Conservation (phyloP, 1,140 invertebrate genomes). For the Drosophila rufa region DNA sequence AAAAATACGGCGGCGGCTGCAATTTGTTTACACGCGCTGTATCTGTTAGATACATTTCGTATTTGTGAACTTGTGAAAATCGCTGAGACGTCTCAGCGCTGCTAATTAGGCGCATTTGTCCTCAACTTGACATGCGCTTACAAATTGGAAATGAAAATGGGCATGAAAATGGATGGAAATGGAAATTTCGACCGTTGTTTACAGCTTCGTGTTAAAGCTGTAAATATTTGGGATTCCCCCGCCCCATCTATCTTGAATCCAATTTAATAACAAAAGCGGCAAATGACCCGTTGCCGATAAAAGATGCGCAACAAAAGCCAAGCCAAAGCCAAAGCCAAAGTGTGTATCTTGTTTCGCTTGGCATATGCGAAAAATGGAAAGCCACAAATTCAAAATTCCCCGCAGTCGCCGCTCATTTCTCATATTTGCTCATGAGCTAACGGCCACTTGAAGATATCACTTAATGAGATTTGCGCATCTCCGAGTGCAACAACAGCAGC, state of each 20-base stretch:
- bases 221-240: slow-evolving; percentile 63
- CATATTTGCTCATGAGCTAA: slow-evolving; percentile 68
- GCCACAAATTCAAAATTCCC: slow-evolving; percentile 51
- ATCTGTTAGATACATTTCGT: slow-evolving; percentile 76
- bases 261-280: slow-evolving; percentile 75
- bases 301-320: slow-evolving; percentile 47
- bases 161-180: slow-evolving; percentile 48
- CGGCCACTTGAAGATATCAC: slow-evolving; percentile 83
- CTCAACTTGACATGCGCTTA: slow-evolving; percentile 68
- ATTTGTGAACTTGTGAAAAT: slow-evolving; percentile 82
- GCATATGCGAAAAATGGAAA: slow-evolving; percentile 58
- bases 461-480: slow-evolving; percentile 84
- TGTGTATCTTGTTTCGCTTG: slow-evolving; percentile 39
- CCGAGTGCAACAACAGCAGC: slow-evolving; percentile 69
- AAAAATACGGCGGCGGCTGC: slow-evolving; percentile 45
- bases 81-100: slow-evolving; percentile 62
- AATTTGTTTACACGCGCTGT: slow-evolving; percentile 68
- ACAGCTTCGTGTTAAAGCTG: slow-evolving; percentile 44
- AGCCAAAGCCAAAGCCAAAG: slow-evolving; percentile 4
- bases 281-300: slow-evolving; percentile 78
- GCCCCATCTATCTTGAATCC: neutral
- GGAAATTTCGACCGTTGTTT: slow-evolving; percentile 60
- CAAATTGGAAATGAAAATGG: slow-evolving; percentile 70
- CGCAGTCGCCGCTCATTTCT: slow-evolving; percentile 59
- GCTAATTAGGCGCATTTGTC: slow-evolving; percentile 81